A percentile compares a stretch with the other conserved stretches of the same genome.
phyloP scores from a whole-genome alignment of 2,888 invertebrate species.

The Thymelicus lineola region DNA sequence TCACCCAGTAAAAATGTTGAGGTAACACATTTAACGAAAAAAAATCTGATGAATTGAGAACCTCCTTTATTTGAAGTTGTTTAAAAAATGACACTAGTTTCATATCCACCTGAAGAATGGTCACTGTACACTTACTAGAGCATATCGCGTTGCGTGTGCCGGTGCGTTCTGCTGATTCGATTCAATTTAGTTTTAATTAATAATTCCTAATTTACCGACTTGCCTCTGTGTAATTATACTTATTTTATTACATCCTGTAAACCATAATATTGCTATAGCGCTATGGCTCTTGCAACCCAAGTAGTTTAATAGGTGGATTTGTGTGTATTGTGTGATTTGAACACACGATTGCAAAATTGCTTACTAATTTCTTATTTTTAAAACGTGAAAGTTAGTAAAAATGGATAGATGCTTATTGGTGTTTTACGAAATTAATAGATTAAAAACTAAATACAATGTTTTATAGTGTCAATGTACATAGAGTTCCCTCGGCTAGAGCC shows the following conservation, averaged over 20 bases:
- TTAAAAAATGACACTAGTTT: neutral
- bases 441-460: no score
- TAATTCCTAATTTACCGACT: constrained; percentile 7
- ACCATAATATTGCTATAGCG: neutral
- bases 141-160: constrained; percentile 24
- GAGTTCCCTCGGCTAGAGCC: no score
- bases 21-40: no score
- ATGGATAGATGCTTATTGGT: no score
- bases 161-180: constrained; percentile 13
- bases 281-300: neutral
- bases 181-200: constrained; percentile 22
- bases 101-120: neutral
- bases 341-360: no score
- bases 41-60: no score
- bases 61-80: no score
- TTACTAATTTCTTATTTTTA: no score
- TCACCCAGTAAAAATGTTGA: no score
- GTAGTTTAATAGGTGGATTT: neutral
- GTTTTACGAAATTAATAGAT: no score
- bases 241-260: neutral
- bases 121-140: constrained; percentile 18
- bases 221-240: neutral
- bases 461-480: no score
- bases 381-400: no score
- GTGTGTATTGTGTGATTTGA: neutral